phyloP scores from a whole-genome alignment of 2,113 vertebrate genomes.

The Gymnocephalus cernua region DNA sequence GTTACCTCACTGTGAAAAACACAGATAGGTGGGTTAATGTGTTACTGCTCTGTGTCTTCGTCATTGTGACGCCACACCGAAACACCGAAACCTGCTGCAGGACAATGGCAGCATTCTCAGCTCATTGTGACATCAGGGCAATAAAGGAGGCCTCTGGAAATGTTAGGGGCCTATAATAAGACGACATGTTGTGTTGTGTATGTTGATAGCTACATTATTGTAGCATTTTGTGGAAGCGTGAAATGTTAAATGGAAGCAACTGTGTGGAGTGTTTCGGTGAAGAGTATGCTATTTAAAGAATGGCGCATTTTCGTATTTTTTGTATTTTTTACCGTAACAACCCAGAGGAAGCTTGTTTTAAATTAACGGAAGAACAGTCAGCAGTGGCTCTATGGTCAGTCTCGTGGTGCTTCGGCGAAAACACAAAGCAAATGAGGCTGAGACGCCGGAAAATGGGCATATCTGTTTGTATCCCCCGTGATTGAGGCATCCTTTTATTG shows the following conservation, averaged over 20 bases:
- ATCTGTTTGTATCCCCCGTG: neutral
- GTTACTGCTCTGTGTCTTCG: conserved; percentile 6
- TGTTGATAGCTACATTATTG: neutral
- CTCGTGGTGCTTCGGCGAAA: neutral
- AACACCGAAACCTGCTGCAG: conserved; percentile 4
- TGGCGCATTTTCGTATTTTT: neutral
- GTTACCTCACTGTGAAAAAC: neutral
- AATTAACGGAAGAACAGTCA: neutral
- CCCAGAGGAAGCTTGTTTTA: neutral
- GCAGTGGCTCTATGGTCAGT: neutral
- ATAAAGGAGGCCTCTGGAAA: neutral
- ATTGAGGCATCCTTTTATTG: conserved; percentile 12
- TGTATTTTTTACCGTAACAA: neutral
- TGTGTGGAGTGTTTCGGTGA: too few species aligned
- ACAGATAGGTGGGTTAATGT: conserved; percentile 15
- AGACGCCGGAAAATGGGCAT: neutral
- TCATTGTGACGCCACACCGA: conserved; percentile 22
- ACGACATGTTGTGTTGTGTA: neutral
- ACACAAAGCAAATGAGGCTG: neutral
- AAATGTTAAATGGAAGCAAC: neutral
- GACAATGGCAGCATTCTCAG: conserved; percentile 13
- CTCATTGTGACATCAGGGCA: neutral
- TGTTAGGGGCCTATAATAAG: neutral
- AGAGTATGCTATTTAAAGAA: neutral
- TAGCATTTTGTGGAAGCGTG: neutral